Percentiles rank a stretch among this genome's conserved stretches.
Evolutionary conservation across 1,140 invertebrate species (phyloP).

Genomic region (Tetragnatha versicolor): DNA sequence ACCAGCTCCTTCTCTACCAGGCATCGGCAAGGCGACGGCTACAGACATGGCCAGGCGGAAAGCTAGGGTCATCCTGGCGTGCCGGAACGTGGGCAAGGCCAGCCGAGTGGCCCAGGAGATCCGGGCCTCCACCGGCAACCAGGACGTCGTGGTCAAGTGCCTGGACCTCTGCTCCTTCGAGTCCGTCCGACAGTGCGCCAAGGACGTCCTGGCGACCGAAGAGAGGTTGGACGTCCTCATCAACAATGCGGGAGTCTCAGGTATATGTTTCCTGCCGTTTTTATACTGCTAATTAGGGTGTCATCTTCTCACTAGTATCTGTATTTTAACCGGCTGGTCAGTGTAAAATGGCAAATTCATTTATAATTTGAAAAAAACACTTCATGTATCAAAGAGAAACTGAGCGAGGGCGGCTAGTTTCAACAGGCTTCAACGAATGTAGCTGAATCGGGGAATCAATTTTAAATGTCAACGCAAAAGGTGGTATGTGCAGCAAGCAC

Average conservation of each 20-base stretch:
- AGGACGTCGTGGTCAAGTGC: slow-evolving; percentile 67
- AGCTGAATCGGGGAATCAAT: too few relatives aligned
- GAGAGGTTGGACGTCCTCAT: slow-evolving; percentile 75
- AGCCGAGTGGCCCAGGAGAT: slow-evolving; percentile 45
- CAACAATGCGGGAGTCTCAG: slow-evolving; percentile 74
- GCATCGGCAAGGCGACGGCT: slow-evolving; percentile 71
- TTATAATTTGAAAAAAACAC: too few relatives aligned
- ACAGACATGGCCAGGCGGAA: slow-evolving; percentile 65
- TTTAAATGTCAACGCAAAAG: too few relatives aligned
- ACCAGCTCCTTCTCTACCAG: slow-evolving; percentile 66
- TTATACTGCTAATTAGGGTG: too few relatives aligned
- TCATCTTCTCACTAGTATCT: too few relatives aligned
- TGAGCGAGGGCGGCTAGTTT: too few relatives aligned
- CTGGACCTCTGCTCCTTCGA: slow-evolving; percentile 74
- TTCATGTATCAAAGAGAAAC: too few relatives aligned
- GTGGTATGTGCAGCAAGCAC: too few relatives aligned
- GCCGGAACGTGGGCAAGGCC: slow-evolving; percentile 47
- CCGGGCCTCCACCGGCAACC: slow-evolving; percentile 17
- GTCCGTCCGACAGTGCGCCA: slow-evolving; percentile 75
- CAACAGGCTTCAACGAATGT: too few relatives aligned
- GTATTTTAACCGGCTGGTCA: too few relatives aligned
- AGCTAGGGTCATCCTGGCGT: slow-evolving; percentile 46
- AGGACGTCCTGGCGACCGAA: slow-evolving; percentile 71
- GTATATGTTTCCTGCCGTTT: not conserved
- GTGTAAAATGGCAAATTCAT: too few relatives aligned